These are phyloP conservation scores for Pachyrhynchus sulphureomaculatus DNA, from an alignment of 1,140 invertebrate species.

Conservation along the genomic window DNA sequence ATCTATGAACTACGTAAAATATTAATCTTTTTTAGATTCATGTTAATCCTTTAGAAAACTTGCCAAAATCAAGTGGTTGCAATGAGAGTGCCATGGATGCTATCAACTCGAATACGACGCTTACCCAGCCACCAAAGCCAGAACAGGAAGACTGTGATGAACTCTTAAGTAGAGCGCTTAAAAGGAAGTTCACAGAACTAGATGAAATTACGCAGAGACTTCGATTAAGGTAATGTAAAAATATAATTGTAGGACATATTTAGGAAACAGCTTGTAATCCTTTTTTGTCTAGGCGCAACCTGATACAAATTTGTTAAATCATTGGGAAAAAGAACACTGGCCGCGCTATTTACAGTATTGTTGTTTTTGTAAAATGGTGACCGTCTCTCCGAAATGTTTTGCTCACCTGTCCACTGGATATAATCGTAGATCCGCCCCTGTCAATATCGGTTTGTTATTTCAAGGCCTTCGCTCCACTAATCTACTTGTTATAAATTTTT, in stretches of 20 bases:
- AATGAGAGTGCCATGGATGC: neutral
- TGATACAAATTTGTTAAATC: no score
- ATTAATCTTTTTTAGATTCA: slow-evolving; percentile 54
- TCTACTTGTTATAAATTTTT: no score
- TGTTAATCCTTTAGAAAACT: slow-evolving; percentile 56
- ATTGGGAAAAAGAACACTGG: no score
- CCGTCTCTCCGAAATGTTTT: no score
- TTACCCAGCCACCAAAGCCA: neutral
- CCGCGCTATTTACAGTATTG: no score
- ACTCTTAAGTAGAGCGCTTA: slow-evolving; percentile 53
- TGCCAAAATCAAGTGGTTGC: slow-evolving; percentile 33
- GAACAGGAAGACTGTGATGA: slow-evolving; percentile 32
- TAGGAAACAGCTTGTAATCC: no score
- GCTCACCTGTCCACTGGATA: no score
- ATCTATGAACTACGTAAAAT: no score
- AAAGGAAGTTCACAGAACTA: slow-evolving; percentile 62
- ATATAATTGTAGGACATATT: no score
- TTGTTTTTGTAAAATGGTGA: no score
- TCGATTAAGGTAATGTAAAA: slow-evolving; percentile 47
- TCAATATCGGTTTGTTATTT: neutral
- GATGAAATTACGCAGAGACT: slow-evolving; percentile 64
- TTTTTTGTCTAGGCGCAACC: no score
- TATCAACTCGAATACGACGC: neutral
- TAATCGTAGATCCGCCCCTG: neutral
- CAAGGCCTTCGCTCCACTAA: no score